Evolutionary conservation across 1,140 invertebrate genomes (phyloP), one percentile per base, ranked within the genome.

Genomic region (Nephotettix cincticeps): DNA sequence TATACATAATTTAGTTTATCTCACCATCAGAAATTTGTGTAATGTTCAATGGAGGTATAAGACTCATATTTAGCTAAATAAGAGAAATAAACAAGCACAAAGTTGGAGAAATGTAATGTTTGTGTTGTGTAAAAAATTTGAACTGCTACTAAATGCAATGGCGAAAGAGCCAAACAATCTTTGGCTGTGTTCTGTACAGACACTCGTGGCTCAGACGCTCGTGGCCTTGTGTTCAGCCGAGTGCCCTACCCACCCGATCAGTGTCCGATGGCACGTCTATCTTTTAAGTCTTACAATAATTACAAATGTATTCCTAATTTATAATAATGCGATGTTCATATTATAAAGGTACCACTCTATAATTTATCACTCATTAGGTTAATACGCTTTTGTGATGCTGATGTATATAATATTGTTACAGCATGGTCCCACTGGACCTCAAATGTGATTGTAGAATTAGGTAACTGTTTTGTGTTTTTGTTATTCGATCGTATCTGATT

Each of bases 371-470:
- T 67, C 64, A 67, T 67, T 67, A 67, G 64, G 32, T 67, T 27
- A 43, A 67, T 40, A 67, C 27, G 64, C 64, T 67, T 67, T 67
- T 67, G 32, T 67, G 64, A 67, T 67, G 64, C 64, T 43, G 64
- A 43, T 67, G 64, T 67, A 67, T 25, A 43, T 36, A 32, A 64
- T 64, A 64, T 64, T 36, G 30, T 67, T 40, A 43, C 36, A 21
- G n/a, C 21, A 25, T 45, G 64, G 17, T 19, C 36, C n/a, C 32
- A 28, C 1, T 13, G 40, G 64, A 9, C 64, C 32, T 45, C 56
- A 67, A 67, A 67, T 67, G 64, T 67, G 64, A 67, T 67, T 67
- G 64, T 67, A 67, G 64, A 43, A 27, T 43, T 67, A 67, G 64
- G n/a, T 43, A 25, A 67, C 40, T 40, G 32, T 43, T 67, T 67